Percentiles rank a stretch among this genome's conserved stretches.
Conservation (phyloP, 2,797 vertebrate genomes). For the Anas capensis region DNA sequence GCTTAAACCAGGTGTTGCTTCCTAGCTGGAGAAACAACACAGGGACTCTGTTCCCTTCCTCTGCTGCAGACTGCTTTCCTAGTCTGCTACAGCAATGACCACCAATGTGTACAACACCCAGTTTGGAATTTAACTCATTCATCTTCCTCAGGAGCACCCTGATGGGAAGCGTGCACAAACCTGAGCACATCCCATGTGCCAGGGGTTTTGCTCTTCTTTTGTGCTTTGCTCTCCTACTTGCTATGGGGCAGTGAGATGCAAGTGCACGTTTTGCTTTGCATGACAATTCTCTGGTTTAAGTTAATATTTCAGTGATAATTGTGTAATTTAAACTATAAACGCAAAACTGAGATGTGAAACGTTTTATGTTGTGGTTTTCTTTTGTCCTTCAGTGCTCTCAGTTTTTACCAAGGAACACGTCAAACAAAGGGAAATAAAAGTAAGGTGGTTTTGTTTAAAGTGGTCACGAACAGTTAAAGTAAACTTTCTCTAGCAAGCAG, state of each 20-base stretch:
- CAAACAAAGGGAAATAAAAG: not conserved
- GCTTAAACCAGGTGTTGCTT: accelerated
- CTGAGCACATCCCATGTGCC: not conserved
- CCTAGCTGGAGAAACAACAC: not conserved
- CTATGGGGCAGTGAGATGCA: not conserved
- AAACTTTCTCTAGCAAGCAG: not conserved
- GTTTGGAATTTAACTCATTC: not conserved
- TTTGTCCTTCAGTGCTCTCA: not conserved
- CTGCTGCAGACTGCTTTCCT: not conserved
- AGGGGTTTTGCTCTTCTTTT: not conserved
- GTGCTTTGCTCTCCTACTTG: not conserved
- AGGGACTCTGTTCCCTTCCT: not conserved
- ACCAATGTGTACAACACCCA: not conserved
- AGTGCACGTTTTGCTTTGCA: not conserved
- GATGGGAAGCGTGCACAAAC: accelerated
- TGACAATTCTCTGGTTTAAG: not conserved
- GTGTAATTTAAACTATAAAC: not conserved
- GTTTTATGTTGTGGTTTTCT: not conserved
- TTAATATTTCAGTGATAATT: not conserved
- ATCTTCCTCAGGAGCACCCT: not conserved
- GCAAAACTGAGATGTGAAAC: not conserved
- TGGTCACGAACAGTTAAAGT: not conserved
- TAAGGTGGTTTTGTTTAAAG: not conserved
- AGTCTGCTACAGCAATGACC: not conserved
- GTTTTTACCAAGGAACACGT: not conserved